Conservation (phyloP, 2,113 vertebrate species). For the Phyllostomus discolor region DNA sequence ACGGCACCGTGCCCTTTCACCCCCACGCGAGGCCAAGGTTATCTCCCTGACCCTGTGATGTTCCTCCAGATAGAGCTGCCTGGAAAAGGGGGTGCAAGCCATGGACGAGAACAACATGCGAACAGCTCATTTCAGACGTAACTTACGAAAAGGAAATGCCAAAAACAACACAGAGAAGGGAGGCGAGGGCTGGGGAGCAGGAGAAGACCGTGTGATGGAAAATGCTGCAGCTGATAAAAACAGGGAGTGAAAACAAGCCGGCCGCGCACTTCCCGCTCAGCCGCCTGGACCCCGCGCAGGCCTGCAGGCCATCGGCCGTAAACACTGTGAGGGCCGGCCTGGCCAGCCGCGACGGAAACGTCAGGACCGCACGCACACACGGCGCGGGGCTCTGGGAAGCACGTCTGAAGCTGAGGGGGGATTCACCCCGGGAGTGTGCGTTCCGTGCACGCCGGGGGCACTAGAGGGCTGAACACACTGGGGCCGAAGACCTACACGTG, state of each 20-base stretch:
- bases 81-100: constrained; percentile 5
- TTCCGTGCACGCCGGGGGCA: not conserved
- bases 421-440: not conserved
- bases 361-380: not conserved
- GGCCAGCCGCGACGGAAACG: not conserved
- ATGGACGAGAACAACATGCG: constrained; percentile 29
- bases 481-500: not conserved
- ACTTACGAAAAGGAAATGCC: not conserved
- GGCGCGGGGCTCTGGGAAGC: not conserved
- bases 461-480: not conserved
- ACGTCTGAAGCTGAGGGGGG: not conserved
- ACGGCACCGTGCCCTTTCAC: not conserved
- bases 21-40: constrained; percentile 9
- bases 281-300: not conserved
- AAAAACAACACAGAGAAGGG: constrained; percentile 35
- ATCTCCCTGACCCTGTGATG: constrained; percentile 41
- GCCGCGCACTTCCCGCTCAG: not conserved
- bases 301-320: not conserved
- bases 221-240: constrained; percentile 23
- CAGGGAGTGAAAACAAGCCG: not conserved
- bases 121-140: constrained; percentile 22
- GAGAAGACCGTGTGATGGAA: constrained; percentile 27
- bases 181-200: not conserved
- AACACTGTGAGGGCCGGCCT: not conserved
- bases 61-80: constrained; percentile 33